These are phyloP conservation scores for Rhinolophus sinicus DNA, from an alignment of 2,113 vertebrate genomes.

Conservation along the genomic window DNA sequence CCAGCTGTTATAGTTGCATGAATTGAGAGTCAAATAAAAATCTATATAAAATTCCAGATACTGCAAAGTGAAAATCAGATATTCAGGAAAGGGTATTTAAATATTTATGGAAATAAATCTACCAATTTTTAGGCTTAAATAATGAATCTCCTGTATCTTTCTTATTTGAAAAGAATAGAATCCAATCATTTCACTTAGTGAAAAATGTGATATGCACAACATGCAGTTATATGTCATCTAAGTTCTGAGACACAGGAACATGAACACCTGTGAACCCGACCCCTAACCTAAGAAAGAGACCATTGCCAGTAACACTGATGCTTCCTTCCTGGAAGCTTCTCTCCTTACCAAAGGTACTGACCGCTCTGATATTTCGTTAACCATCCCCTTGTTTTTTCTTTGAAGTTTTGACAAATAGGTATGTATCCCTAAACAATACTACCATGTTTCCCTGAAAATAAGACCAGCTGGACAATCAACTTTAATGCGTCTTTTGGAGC, in stretches of 20 bases:
- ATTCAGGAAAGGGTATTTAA: slow-evolving; percentile 81
- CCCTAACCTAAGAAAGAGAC: neutral
- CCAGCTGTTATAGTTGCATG: slow-evolving; percentile 89
- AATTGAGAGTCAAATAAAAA: slow-evolving; percentile 86
- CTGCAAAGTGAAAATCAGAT: slow-evolving; percentile 83
- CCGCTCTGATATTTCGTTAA: neutral
- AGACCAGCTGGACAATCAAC: too few species aligned
- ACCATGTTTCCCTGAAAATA: too few species aligned
- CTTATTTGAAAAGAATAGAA: slow-evolving; percentile 45
- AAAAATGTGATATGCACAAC: slow-evolving; percentile 12
- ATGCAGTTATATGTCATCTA: neutral
- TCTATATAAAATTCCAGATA: slow-evolving; percentile 78
- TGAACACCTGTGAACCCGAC: neutral
- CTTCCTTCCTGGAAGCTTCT: neutral
- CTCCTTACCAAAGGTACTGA: neutral
- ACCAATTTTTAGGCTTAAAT: slow-evolving; percentile 30
- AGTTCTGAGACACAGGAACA: neutral
- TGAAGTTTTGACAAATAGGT: neutral
- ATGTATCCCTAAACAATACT: neutral
- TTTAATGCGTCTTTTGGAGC: too few species aligned
- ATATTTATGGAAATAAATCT: slow-evolving; percentile 85
- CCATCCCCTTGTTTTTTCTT: neutral
- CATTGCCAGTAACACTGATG: neutral
- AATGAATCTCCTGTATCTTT: slow-evolving; percentile 14
- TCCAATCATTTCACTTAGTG: neutral